A percentile compares a stretch with the other conserved stretches of the same genome.
phyloP scores from a whole-genome alignment of 2,888 invertebrate species.

The Tetragonisca angustula region DNA sequence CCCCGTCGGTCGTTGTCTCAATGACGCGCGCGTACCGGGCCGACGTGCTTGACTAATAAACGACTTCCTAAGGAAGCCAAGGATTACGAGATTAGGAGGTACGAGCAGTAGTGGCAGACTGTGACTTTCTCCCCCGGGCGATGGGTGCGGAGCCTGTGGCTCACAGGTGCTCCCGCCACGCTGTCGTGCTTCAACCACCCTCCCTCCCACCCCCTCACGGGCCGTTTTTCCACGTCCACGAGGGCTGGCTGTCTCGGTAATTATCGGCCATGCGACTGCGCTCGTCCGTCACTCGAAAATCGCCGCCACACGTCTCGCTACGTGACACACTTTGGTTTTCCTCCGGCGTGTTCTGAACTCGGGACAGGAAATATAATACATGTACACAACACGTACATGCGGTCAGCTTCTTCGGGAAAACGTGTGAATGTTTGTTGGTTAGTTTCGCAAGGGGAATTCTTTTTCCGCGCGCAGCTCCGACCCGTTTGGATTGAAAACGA shows the following conservation, averaged over 20 bases:
- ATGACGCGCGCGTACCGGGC: slow-evolving; percentile 67
- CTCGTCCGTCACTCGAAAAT: slow-evolving; percentile 63
- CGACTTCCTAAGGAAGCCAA: slow-evolving; percentile 84
- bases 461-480: too few relatives aligned
- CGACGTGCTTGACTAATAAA: slow-evolving; percentile 81
- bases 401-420: slow-evolving; percentile 24
- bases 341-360: not conserved
- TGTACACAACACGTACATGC: not conserved
- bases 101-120: slow-evolving; percentile 58
- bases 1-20: slow-evolving; percentile 63
- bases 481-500: not conserved
- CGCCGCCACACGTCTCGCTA: slow-evolving; percentile 40
- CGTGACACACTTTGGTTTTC: slow-evolving; percentile 69
- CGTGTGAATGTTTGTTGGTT: not conserved
- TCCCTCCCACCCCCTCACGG: slow-evolving; percentile 28
- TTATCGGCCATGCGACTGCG: slow-evolving; percentile 69
- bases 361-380: slow-evolving; percentile 38
- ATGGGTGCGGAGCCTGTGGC: slow-evolving; percentile 54
- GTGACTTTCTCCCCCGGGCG: slow-evolving; percentile 67
- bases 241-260: slow-evolving; percentile 52
- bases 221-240: slow-evolving; percentile 55
- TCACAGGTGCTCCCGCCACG: slow-evolving; percentile 77
- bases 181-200: slow-evolving; percentile 70
- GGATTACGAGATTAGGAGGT: slow-evolving; percentile 83
- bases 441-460: not conserved